A percentile compares a stretch with the other conserved stretches of the same genome.
Conservation (phyloP, 2,888 invertebrate species). For the Amphipyra berbera region DNA sequence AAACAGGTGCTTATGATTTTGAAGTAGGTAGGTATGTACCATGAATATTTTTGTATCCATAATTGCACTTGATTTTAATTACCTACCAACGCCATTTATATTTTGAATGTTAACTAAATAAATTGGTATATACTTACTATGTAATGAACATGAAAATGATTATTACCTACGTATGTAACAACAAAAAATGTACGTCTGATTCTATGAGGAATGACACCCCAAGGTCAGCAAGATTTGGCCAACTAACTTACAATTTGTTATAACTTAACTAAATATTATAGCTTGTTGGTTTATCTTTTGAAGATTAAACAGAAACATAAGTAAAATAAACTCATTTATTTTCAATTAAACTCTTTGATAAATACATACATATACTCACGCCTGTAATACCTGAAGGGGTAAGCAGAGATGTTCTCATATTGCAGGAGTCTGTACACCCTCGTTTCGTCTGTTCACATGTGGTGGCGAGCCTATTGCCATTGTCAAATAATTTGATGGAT, state of each 20-base stretch:
- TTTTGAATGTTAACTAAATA: slow-evolving; percentile 42
- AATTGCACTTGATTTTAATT: slow-evolving; percentile 1
- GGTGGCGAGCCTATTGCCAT: too few species aligned
- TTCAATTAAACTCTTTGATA: too few species aligned
- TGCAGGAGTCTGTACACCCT: too few species aligned
- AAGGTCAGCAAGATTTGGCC: slow-evolving; percentile 63
- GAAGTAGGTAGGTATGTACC: too few species aligned
- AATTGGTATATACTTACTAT: slow-evolving; percentile 31
- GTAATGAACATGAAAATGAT: slow-evolving; percentile 61
- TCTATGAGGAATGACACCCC: slow-evolving; percentile 61
- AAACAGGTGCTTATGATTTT: too few species aligned
- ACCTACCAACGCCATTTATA: slow-evolving; percentile 11
- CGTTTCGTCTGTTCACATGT: too few species aligned
- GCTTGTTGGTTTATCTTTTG: slow-evolving; percentile 18
- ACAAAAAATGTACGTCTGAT: slow-evolving; percentile 59
- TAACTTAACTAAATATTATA: slow-evolving; percentile 28
- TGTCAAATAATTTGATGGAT: too few species aligned
- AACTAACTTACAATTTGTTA: slow-evolving; percentile 49
- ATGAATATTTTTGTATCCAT: not conserved
- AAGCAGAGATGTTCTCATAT: too few species aligned
- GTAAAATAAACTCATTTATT: too few species aligned
- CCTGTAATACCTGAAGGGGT: too few species aligned
- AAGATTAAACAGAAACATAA: not conserved
- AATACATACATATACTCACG: too few species aligned
- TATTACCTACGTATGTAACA: slow-evolving; percentile 41